Evolutionary conservation across 2,888 invertebrate genomes (phyloP), one percentile per base, ranked within the genome.

Genomic region (Clostera curtula): DNA sequence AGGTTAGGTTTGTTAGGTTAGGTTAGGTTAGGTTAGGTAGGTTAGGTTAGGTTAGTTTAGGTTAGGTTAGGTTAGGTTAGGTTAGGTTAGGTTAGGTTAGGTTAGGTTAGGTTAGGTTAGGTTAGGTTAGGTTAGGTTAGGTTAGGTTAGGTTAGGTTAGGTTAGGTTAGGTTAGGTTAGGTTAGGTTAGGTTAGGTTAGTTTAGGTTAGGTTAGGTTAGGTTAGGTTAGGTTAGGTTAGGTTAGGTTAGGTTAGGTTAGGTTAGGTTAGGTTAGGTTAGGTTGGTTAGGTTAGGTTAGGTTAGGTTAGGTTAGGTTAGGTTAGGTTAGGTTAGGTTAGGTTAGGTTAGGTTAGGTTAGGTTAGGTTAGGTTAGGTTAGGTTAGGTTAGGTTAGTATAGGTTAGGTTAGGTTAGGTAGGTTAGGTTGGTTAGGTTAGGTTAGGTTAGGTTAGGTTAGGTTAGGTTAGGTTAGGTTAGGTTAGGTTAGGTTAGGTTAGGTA

Each of bases 71-170:
- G 34, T 40, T 36, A 31, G 31, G 30, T n/a, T n/a, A n/a, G n/a
- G n/a, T n/a, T n/a, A n/a, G n/a, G n/a, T n/a, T 43, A 36, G 40
- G 40, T 43, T 40, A 38, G 40, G 43, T 38, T 40, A 35, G 34
- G 25, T 39, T 39, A 40, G 36, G 38, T 36, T 33, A 29, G 23
- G 34, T 43, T 43, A 37, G 39, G 39, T 39, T 35, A 36, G 39
- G 39, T 43, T 37, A 35, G 43, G 36, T 43, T 40, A 29, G 39
- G 36, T 39, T 33, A 36, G 37, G 35, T 39, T 40, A 34, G 37
- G 41, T 38, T 45, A 40, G 41, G 41, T 41, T 40, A 40, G 41
- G 44, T 42, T 42, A 36, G 42, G 42, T 42, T 42, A 36, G 39
- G 41, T 39, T 36, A 39, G 39, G 43, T 43, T 43, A 37, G 43